Evolutionary conservation across 1,140 invertebrate species (phyloP), one percentile per base, ranked within the genome.

Genomic region (Sycobia sp.): DNA sequence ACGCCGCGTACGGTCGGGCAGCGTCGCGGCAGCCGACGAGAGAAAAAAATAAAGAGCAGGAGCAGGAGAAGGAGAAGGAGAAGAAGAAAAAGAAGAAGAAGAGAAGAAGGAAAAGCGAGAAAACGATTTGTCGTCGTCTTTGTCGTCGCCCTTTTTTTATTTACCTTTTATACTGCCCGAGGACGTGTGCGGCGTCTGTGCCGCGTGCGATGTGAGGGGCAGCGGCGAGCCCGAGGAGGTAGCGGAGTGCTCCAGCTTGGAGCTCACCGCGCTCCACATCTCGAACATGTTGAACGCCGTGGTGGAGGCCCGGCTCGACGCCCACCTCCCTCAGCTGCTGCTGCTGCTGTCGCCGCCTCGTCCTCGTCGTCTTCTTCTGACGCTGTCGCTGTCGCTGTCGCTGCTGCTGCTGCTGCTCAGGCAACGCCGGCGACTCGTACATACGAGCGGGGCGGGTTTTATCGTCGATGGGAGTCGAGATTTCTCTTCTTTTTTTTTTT

Each of bases 91-190:
- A n/a, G n/a, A n/a, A n/a, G n/a, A n/a, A n/a, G n/a, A n/a, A n/a
- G n/a, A n/a, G n/a, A n/a, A n/a, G n/a, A n/a, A n/a, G n/a, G n/a
- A n/a, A n/a, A n/a, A n/a, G n/a, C n/a, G n/a, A n/a, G n/a, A n/a
- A n/a, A n/a, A n/a, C n/a, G n/a, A n/a, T n/a, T n/a, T n/a, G n/a
- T n/a, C n/a, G n/a, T n/a, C n/a, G n/a, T n/a, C n/a, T n/a, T n/a
- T n/a, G n/a, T n/a, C n/a, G n/a, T n/a, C n/a, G n/a, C n/a, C n/a
- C n/a, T n/a, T n/a, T n/a, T n/a, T n/a, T n/a, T n/a, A n/a, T n/a
- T 85, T 91, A 91, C 90, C 90, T 91, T 91, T 91, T 76, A 91
- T 91, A 79, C 89, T 91, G 84, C 90, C 90, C 83, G 89, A 90
- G 75, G 89, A 91, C 54, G 88, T 89, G 76, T 90, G 88, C 47